These are phyloP conservation scores for Mastomys natalensis DNA, from an alignment of 2,113 vertebrate genomes.

Conservation along the genomic window DNA sequence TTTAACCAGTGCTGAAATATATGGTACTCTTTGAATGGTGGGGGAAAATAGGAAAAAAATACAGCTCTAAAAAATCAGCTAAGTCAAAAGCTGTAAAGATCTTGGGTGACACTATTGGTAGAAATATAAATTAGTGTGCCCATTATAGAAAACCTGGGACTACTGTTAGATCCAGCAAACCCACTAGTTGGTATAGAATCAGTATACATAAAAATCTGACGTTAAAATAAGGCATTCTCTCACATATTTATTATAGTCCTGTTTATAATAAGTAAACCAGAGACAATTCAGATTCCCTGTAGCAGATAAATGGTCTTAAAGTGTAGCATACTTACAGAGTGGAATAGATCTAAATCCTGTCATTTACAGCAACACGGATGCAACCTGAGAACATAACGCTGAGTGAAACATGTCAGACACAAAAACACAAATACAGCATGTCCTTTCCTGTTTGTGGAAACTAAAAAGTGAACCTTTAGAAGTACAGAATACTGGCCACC, in stretches of 20 bases:
- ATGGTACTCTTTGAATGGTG: background rate
- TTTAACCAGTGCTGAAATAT: constrained; percentile 13
- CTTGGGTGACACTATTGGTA: background rate
- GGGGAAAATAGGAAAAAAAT: background rate
- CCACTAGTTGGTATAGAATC: no score
- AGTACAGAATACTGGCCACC: background rate
- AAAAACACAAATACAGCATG: background rate
- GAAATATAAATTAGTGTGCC: background rate
- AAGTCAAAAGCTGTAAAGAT: background rate
- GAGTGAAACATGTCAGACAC: background rate
- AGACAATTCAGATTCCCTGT: background rate
- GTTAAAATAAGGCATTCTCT: background rate
- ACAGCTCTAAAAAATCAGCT: background rate
- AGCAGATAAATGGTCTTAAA: background rate
- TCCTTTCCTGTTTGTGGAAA: background rate
- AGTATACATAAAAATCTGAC: background rate
- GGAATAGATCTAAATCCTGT: background rate
- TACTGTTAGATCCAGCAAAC: no score
- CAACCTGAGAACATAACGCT: background rate
- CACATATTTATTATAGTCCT: background rate
- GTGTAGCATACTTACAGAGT: background rate
- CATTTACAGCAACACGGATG: background rate
- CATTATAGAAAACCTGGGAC: background rate
- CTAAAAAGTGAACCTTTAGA: background rate
- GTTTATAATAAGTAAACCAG: background rate